These are phyloP conservation scores for Uromys caudimaculatus DNA, from an alignment of 2,797 vertebrate species.

Conservation along the genomic window DNA sequence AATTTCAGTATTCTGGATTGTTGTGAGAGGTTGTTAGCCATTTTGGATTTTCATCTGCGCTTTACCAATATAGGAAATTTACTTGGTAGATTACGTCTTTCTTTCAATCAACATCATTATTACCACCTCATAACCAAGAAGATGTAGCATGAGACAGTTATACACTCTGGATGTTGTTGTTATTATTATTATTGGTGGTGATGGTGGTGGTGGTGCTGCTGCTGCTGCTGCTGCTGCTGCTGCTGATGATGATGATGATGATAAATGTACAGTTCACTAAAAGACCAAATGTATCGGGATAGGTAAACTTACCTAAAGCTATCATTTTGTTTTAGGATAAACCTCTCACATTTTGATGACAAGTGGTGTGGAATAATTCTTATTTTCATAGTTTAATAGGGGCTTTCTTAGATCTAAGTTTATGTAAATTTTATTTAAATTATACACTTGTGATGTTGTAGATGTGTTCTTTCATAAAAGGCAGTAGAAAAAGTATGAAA, in stretches of 20 bases:
- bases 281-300: not conserved
- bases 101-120: not conserved
- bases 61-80: not conserved
- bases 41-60: not conserved
- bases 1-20: not conserved
- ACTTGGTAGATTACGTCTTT: not conserved
- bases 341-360: not conserved
- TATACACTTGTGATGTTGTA: rapidly evolving
- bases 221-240: not conserved
- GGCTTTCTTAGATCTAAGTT: not conserved
- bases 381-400: not conserved
- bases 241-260: not conserved
- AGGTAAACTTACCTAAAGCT: not conserved
- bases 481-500: not conserved
- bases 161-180: not conserved
- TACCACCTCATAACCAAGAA: not conserved
- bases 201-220: not conserved
- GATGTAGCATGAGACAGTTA: not conserved
- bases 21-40: not conserved
- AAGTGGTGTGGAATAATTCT: not conserved
- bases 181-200: not conserved
- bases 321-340: not conserved
- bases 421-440: not conserved
- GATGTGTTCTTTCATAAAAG: not conserved
- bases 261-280: not conserved